Base-by-base conservation (phyloP, 2,888 invertebrate genomes). In the Caenorhabditis panamensis region DNA sequence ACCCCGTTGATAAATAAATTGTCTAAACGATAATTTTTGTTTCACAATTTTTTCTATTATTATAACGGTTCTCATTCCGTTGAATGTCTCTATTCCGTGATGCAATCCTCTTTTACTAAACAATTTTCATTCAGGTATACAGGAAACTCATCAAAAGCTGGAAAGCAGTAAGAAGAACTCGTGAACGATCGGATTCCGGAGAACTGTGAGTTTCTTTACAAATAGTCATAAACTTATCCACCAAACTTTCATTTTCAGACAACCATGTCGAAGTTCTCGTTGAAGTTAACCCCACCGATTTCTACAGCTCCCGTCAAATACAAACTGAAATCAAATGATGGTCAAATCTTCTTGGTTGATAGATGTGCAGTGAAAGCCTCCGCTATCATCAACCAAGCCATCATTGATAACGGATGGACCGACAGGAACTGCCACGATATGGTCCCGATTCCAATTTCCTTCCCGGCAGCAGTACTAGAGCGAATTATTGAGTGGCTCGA, bases 271-370 rank as follows among this genome's bases (percentile, higher is more conserved):
- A 6, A 41, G 2, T 41, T 41, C 8, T 41, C 41, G 13, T 41
- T 41, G n/a, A 11, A 1, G 5, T 6, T 0, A 24, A 44, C 20
- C 24, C 36, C n/a, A n/a, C n/a, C n/a, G n/a, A n/a, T n/a, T n/a
- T n/a, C n/a, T n/a, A n/a, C 28, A 0, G 6, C 41, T 8, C 31
- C 59, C 18, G 13, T 18, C 41, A 20, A 20, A 28, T 71, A 62
- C 62, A 62, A 63, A 24, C 11, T 72, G 18, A 47, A 51, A 18
- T 49, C 72, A 2, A 58, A 73, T 5, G 72, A 73, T 49, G 72
- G 64, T 8, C 56, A 47, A 18, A n/a, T 56, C 0, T 63, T 73
- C n/a, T 1, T 26, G n/a, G 62, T 71, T 1, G 47, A 63, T 8
- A 24, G 56, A 16, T 20, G 4, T 3, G 44, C 71, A 20, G 47